Percentiles rank a stretch among this genome's conserved stretches.
Evolutionary conservation across 2,888 invertebrate species (phyloP).

Genomic region (Lycia hirtaria): DNA sequence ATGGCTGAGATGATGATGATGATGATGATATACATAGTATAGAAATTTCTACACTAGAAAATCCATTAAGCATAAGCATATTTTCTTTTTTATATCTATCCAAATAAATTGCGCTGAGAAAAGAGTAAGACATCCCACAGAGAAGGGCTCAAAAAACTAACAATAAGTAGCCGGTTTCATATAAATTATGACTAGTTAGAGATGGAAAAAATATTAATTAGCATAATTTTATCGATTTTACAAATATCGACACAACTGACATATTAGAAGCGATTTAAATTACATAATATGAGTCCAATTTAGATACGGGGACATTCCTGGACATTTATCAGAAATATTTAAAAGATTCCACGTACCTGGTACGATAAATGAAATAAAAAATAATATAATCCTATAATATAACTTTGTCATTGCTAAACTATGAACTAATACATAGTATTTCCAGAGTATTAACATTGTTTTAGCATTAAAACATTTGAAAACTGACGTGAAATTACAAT

Average conservation of each 20-base stretch:
- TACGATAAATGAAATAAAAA: background rate
- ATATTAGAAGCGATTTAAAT: conserved; percentile 59
- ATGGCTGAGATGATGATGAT: too few relatives aligned
- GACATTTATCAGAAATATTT: background rate
- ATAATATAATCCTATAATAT: too few relatives aligned
- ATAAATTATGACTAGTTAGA: conserved; percentile 42
- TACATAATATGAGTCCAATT: background rate
- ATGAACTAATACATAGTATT: too few relatives aligned
- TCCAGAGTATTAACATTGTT: too few relatives aligned
- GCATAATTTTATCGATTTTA: conserved; percentile 53
- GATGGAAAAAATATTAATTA: conserved; percentile 47
- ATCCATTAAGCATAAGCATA: background rate
- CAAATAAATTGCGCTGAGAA: background rate
- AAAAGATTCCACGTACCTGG: background rate
- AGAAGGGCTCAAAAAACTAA: conserved; percentile 46
- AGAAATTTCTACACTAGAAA: too few relatives aligned
- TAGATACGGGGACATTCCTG: background rate
- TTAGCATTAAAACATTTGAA: too few relatives aligned
- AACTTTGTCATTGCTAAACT: too few relatives aligned
- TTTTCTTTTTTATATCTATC: background rate
- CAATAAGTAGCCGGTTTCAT: conserved; percentile 42
- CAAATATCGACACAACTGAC: conserved; percentile 64
- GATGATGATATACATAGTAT: too few relatives aligned
- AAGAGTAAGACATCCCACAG: conserved; percentile 41
- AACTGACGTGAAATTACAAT: too few relatives aligned